A percentile compares a stretch with the other conserved stretches of the same genome.
Evolutionary conservation across 1,140 invertebrate genomes (phyloP).

Genomic region (Sycophaga agraensis): DNA sequence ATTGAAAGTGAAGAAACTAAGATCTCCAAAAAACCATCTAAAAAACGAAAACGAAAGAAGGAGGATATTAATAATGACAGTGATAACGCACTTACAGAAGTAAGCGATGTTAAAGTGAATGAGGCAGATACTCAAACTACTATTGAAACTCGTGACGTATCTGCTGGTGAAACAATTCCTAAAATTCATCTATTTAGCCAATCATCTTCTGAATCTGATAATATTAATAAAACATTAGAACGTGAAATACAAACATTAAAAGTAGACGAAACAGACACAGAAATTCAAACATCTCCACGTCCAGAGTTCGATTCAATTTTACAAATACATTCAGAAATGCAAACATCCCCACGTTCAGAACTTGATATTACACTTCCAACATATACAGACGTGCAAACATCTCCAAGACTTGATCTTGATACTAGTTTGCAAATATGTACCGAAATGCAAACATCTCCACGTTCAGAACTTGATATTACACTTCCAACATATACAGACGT

Average conservation of each 20-base stretch:
- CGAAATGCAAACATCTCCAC: conserved; percentile 61
- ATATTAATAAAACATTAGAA: conserved; percentile 27
- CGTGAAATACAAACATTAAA: conserved; percentile 36
- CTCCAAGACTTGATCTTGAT: conserved; percentile 32
- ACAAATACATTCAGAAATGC: conserved; percentile 45
- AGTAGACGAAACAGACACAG: conserved; percentile 34
- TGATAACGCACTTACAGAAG: conserved; percentile 38
- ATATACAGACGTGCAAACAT: conserved; percentile 43
- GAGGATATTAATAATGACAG: conserved; percentile 36
- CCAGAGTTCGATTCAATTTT: conserved; percentile 36
- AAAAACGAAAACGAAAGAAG: conserved; percentile 37
- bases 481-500: conserved; percentile 47
- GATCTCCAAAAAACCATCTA: conserved; percentile 32
- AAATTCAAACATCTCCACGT: conserved; percentile 61
- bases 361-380: conserved; percentile 18
- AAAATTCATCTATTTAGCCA: conserved; percentile 35
- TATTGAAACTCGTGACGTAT: conserved; percentile 47
- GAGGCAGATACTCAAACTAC: conserved; percentile 59
- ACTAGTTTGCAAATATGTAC: conserved; percentile 41
- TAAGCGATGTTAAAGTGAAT: conserved; percentile 32
- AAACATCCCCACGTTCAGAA: conserved; percentile 37
- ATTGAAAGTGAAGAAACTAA: conserved; percentile 37
- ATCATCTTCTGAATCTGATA: conserved; percentile 34
- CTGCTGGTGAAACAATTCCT: conserved; percentile 36
- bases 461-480: conserved; percentile 37